Evolutionary conservation across 1,140 invertebrate species (phyloP), one percentile per base, ranked within the genome.

Genomic region (Odontomachus brunneus): DNA sequence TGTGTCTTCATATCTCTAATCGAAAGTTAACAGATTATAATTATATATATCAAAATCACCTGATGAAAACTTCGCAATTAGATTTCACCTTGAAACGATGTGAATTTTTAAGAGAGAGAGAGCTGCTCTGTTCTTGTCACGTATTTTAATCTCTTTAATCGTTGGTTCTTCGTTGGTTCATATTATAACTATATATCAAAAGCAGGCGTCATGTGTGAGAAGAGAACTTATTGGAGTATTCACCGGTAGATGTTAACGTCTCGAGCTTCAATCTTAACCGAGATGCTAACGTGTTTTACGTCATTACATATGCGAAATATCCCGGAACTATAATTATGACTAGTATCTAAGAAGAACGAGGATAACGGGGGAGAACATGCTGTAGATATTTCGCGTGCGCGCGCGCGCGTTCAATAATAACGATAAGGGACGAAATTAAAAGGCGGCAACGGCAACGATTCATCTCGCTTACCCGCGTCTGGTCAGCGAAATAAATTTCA

Each of bases 401-500:
- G 29, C 29, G 29, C 2, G 49, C 33, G 17, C 51, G 51, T 80
- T 57, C 33, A 80, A 80, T 80, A 80, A 80, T 26, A 44, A 71
- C 24, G 65, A 59, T 80, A 80, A 80, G 66, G n/a, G 7, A 59
- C n/a, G 17, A 59, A 80, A 80, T 80, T 80, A 69, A 80, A 75
- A 83, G 72, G 48, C 57, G 65, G 49, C 75, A n/a, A 44, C 63
- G 53, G 29, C 19, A 62, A 51, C 72, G 85, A 87, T 87, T 85
- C 74, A 87, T 87, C 80, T 87, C 51, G 38, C 22, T 71, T 80
- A 80, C 69, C 71, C 75, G 51, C 75, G 49, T 81, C 48, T 51
- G 63, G 26, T 51, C 33, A 51, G 78, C 33, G 86, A 84, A 78
- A 86, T 86, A 85, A 86, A 87, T 78, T 78, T 78, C 80, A 87